Evolutionary conservation across 2,113 vertebrate species (phyloP).

Genomic region (Antechinus flavipes): DNA sequence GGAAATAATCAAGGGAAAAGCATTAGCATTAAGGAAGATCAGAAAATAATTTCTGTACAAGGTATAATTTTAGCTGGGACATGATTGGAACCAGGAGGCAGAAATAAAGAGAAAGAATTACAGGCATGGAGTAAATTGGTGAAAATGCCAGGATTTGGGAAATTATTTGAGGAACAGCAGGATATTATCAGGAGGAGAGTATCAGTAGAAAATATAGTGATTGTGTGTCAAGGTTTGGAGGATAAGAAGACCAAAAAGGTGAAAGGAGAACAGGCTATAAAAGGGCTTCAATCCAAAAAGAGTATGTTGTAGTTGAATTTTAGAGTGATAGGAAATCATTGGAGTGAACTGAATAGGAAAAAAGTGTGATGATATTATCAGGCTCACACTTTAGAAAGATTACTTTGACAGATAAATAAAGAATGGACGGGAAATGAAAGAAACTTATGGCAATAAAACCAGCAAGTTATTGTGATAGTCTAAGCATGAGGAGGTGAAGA

Average conservation of each 20-base stretch:
- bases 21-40: not conserved
- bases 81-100: not conserved
- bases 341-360: not conserved
- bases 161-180: not conserved
- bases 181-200: not conserved
- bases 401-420: not conserved
- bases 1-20: not conserved
- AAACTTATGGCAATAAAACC: not conserved
- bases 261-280: not conserved
- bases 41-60: not conserved
- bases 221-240: not conserved
- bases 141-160: not conserved
- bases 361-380: not conserved
- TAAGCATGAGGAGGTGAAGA: not conserved
- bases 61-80: not conserved
- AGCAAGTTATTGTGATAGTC: not conserved
- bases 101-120: not conserved
- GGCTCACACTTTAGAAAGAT: not conserved
- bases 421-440: not conserved
- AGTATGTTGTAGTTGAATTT: not conserved
- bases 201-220: not conserved
- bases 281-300: not conserved
- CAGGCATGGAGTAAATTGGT: not conserved
- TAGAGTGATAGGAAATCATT: not conserved
- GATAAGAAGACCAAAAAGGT: not conserved